Percentiles rank a stretch among this genome's conserved stretches.
phyloP scores from a whole-genome alignment of 1,140 invertebrate species.

The Octopus bimaculoides region DNA sequence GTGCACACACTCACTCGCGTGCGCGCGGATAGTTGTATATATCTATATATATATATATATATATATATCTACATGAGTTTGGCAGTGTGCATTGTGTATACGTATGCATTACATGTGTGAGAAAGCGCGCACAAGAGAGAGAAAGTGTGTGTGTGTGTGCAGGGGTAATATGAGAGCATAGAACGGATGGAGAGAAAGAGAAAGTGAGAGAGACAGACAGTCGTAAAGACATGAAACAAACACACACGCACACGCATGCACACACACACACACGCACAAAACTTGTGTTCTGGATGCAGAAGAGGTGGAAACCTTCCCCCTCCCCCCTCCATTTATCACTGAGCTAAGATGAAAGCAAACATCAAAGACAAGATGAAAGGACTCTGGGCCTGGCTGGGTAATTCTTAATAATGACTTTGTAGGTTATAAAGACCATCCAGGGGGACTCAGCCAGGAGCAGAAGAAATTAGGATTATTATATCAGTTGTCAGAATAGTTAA shows the following conservation, averaged over 20 bases:
- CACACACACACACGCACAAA: neutral
- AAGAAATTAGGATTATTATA: constrained; percentile 15
- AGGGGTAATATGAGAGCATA: too few species aligned
- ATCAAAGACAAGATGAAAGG: constrained; percentile 12
- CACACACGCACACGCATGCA: neutral
- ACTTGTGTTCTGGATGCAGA: neutral
- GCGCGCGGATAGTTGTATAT: too few species aligned
- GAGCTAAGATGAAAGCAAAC: constrained; percentile 11
- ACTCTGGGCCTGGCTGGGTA: neutral
- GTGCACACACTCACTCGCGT: too few species aligned
- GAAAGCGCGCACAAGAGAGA: too few species aligned
- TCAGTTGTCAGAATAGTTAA: constrained; percentile 13
- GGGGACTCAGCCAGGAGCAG: constrained; percentile 5
- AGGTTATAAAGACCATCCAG: constrained; percentile 5
- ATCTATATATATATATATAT: too few species aligned
- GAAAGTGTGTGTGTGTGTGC: too few species aligned
- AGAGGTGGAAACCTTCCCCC: neutral
- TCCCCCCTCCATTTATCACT: neutral
- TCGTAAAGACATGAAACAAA: neutral
- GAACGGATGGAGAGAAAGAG: too few species aligned
- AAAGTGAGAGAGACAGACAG: neutral
- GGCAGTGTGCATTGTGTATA: too few species aligned
- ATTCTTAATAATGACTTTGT: constrained; percentile 11
- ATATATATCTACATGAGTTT: too few species aligned
- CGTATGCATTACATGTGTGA: too few species aligned